Base-by-base conservation (phyloP, 2,888 invertebrate species). In the Scotopteryx bipunctaria region DNA sequence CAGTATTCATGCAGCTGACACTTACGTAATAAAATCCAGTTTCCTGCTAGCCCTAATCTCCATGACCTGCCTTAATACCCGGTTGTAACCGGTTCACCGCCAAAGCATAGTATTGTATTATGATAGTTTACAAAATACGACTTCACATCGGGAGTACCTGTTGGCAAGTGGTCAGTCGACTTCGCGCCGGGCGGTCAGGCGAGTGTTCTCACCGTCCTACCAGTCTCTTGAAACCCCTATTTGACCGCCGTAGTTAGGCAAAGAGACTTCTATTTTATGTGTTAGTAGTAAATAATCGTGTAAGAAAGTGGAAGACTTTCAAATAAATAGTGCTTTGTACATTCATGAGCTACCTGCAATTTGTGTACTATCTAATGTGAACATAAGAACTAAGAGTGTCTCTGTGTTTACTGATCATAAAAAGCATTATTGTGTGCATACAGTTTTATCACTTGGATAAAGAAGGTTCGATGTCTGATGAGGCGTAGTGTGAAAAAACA, bases 61-160 rank as follows among this genome's bases (percentile, higher is more conserved):
- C 47, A 15, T 48, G 61, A 66, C 63, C 64, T 66, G 58, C 57
- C 57, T 33, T 19, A 62, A 63, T 5, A 69, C 27, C 73, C 62
- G 42, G 69, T 63, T 57, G 25, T 40, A 70, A 66, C 73, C 63
- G 57, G 76, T 67, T 61, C 25, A 61, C 67, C 16, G 45, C 27
- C 15, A 19, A 49, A 47, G 11, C 45, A 54, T 41, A 23, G 17
- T 50, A 61, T 44, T 46, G 54, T 55, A 55, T 55, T 57, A 49
- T 53, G 21, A 53, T 55, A 64, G 78, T 81, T 81, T 82, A 75
- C 69, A 74, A 75, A 83, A 81, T 68, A 81, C 59, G 64, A 75
- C 71, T 63, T 71, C 52, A 71, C 65, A 63, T 73, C 59, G 57
- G 17, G 50, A 54, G 59, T 40, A 41, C 43, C 25, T 49, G 54